Conservation (phyloP, 2,113 vertebrate genomes). For the Acinonyx jubatus region DNA sequence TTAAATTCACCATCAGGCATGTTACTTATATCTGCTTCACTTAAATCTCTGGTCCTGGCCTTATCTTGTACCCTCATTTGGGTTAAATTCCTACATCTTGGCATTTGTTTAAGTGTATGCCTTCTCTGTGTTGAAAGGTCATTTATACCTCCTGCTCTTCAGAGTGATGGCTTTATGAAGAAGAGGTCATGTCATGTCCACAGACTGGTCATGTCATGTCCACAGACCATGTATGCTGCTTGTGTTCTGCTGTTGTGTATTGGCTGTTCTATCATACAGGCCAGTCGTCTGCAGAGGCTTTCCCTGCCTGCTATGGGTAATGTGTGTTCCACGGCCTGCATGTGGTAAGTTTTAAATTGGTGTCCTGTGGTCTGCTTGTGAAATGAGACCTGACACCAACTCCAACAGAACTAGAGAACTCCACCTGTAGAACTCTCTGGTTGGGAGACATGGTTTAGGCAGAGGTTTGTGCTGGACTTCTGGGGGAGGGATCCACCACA, state of each 20-base stretch:
- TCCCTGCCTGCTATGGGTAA: not conserved
- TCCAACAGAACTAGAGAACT: not conserved
- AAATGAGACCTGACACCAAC: not conserved
- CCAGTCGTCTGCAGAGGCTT: not conserved
- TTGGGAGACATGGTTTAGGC: not conserved
- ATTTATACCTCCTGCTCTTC: not conserved
- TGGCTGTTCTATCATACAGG: not conserved
- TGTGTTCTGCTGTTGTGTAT: not conserved
- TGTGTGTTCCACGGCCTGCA: not conserved
- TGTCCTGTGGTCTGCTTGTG: not conserved
- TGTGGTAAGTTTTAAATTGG: not conserved
- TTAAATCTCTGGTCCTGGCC: not conserved
- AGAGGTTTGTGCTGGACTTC: not conserved
- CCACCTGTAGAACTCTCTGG: not conserved
- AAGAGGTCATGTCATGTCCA: not conserved
- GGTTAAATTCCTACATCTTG: too few relatives aligned
- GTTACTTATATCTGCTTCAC: not conserved
- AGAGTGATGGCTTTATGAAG: not conserved
- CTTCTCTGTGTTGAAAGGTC: not conserved
- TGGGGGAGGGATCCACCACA: not conserved
- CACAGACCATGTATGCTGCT: not conserved
- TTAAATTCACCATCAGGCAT: not conserved
- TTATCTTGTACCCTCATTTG: not conserved
- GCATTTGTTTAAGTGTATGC: not conserved
- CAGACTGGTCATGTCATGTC: not conserved